Evolutionary conservation across 2,888 invertebrate species (phyloP).

Genomic region (Drosophila conformis): DNA sequence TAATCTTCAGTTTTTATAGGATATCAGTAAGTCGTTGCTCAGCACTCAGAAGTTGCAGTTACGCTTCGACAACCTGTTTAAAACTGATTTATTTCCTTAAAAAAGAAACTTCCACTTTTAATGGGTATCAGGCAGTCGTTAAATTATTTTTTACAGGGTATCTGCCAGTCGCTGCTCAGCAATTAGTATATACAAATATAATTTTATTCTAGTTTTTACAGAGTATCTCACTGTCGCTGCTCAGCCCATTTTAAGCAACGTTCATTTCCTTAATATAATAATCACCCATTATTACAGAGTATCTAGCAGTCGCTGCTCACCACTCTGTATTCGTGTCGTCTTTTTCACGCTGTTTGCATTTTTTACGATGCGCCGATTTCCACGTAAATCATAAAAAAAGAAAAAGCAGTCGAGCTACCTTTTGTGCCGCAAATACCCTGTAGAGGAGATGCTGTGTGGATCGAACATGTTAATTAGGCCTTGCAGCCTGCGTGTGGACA

Average conservation of each 20-base stretch:
- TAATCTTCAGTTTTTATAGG: background rate
- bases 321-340: slow-evolving; percentile 5
- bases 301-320: background rate
- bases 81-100: background rate
- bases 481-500: slow-evolving; percentile 23
- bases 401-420: slow-evolving; percentile 20
- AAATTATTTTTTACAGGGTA: background rate
- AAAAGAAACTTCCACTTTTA: too few relatives aligned
- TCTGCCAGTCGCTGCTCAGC: background rate
- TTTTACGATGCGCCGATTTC: slow-evolving; percentile 75
- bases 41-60: background rate
- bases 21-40: background rate
- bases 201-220: too few relatives aligned
- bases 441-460: slow-evolving; percentile 46
- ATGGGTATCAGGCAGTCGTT: too few relatives aligned
- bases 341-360: slow-evolving; percentile 58
- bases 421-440: slow-evolving; percentile 37
- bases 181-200: too few relatives aligned
- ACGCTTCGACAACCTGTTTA: background rate
- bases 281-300: slow-evolving; percentile 7
- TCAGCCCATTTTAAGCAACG: too few relatives aligned
- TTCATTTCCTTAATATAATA: too few relatives aligned
- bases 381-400: slow-evolving; percentile 80
- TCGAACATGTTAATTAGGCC: slow-evolving; percentile 76
- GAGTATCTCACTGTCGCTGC: too few relatives aligned